Evolutionary conservation across 2,113 vertebrate species (phyloP).

Genomic region (Macaca mulatta): DNA sequence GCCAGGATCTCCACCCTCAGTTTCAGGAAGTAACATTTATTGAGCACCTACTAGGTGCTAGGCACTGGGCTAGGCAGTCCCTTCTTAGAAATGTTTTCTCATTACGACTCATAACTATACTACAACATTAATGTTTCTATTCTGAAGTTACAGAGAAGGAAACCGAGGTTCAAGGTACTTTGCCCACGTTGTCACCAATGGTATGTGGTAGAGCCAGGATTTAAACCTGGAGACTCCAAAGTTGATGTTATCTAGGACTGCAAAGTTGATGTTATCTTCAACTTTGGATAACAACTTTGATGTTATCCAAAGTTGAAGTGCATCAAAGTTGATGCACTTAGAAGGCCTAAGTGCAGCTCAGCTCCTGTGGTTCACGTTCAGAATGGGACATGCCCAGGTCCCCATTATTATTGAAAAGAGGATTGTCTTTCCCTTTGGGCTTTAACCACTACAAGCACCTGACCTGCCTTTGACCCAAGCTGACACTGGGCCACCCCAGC

Average conservation of each 20-base stretch:
- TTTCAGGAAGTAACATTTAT: accelerated
- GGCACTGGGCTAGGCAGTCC: neutral
- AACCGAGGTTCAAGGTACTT: neutral
- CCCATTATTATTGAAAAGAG: too few relatives aligned
- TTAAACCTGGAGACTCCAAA: neutral
- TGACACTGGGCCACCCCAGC: neutral
- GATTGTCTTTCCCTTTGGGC: neutral
- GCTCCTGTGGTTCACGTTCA: accelerated
- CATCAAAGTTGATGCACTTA: too few relatives aligned
- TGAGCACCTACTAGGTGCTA: neutral
- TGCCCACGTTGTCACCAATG: neutral
- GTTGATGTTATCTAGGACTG: neutral
- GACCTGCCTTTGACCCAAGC: neutral
- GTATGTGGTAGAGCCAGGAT: neutral
- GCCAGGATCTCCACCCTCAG: neutral
- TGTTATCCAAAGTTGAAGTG: too few relatives aligned
- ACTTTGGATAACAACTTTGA: too few relatives aligned
- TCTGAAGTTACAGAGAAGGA: neutral
- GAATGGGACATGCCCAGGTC: too few relatives aligned
- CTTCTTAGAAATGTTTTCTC: neutral
- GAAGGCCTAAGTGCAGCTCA: neutral
- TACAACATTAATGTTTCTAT: neutral
- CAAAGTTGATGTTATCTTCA: too few relatives aligned
- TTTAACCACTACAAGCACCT: neutral
- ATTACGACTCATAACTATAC: neutral